phyloP scores from a whole-genome alignment of 2,888 invertebrate genomes.

The Flexamia atlantica region DNA sequence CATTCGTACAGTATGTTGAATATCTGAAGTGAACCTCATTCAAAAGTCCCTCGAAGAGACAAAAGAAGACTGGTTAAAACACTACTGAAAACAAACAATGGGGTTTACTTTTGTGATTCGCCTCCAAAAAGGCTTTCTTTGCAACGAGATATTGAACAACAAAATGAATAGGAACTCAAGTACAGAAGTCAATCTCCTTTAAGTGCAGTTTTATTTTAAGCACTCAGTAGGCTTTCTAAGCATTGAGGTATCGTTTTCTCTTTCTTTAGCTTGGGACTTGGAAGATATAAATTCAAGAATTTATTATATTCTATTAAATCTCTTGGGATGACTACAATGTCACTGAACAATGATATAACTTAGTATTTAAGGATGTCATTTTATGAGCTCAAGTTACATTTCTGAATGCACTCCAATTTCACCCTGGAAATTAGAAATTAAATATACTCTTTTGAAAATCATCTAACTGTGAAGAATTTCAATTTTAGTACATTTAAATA shows the following conservation, averaged over 20 bases:
- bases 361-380: too few relatives aligned
- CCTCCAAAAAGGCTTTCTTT: slow-evolving; percentile 20
- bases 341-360: too few relatives aligned
- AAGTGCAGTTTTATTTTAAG: slow-evolving; percentile 21
- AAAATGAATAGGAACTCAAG: slow-evolving; percentile 28
- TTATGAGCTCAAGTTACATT: too few relatives aligned
- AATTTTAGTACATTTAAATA: too few relatives aligned
- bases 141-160: slow-evolving; percentile 33
- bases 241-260: background rate
- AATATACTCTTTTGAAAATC: too few relatives aligned
- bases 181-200: background rate
- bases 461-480: too few relatives aligned
- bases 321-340: too few relatives aligned
- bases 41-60: background rate
- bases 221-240: background rate
- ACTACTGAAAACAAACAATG: background rate
- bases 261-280: background rate
- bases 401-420: too few relatives aligned
- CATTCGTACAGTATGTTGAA: too few relatives aligned
- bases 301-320: too few relatives aligned
- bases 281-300: too few relatives aligned
- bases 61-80: slow-evolving; percentile 10
- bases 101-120: slow-evolving; percentile 12
- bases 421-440: too few relatives aligned
- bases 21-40: background rate